These are phyloP conservation scores for Hydraecia micacea DNA, from an alignment of 2,888 invertebrate genomes.

Conservation along the genomic window DNA sequence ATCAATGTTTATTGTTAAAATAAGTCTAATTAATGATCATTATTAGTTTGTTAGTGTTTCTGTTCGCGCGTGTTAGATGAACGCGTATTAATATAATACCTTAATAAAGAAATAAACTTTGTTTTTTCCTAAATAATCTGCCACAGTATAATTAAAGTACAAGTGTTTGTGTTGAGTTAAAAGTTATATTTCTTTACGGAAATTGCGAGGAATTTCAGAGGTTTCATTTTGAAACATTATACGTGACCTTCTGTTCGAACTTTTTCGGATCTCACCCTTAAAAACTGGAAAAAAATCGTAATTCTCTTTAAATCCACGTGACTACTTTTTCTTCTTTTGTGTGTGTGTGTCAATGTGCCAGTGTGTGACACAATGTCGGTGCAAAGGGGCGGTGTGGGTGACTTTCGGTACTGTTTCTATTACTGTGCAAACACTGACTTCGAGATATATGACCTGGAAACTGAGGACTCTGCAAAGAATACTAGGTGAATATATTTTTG, in stretches of 20 bases:
- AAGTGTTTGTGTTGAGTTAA: neutral
- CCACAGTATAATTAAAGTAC: neutral
- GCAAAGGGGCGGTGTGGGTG: constrained; percentile 81
- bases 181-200: neutral
- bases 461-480: constrained; percentile 72
- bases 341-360: constrained; percentile 78
- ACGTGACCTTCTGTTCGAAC: neutral
- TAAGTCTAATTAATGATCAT: constrained; percentile 72
- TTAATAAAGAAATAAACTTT: neutral
- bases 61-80: constrained; percentile 56
- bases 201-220: neutral
- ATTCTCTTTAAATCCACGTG: neutral
- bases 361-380: constrained; percentile 76
- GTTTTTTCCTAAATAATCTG: neutral
- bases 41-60: constrained; percentile 65
- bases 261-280: neutral
- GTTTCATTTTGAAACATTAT: constrained; percentile 10
- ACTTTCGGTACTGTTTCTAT: constrained; percentile 84
- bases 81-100: neutral
- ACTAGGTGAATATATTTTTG: constrained; percentile 67
- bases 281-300: neutral
- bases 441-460: constrained; percentile 86
- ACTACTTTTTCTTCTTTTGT: constrained; percentile 5
- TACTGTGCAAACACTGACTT: constrained; percentile 83
- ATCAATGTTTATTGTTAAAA: constrained; percentile 68